Evolutionary conservation across 2,113 vertebrate species (phyloP).

Genomic region (Rana temporaria): DNA sequence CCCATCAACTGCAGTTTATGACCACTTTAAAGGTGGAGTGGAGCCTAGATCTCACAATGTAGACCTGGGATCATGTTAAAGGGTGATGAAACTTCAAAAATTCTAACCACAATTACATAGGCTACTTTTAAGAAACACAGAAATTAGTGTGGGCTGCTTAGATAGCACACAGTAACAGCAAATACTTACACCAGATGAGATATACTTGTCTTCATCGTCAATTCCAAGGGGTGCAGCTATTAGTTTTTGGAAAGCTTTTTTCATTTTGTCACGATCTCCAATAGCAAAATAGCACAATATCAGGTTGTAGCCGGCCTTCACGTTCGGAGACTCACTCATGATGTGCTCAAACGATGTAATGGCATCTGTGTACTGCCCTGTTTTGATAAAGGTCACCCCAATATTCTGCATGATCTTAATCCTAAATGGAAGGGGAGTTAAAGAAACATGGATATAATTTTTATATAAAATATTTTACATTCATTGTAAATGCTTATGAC

Average conservation of each 20-base stretch:
- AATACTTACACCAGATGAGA: constrained; percentile 82
- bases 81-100: no score
- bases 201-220: constrained; percentile 92
- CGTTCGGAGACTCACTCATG: constrained; percentile 88
- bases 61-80: no score
- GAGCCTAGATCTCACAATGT: no score
- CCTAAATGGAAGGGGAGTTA: constrained; percentile 66
- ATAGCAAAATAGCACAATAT: constrained; percentile 91
- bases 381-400: constrained; percentile 89
- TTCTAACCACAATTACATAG: no score
- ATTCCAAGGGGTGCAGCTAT: constrained; percentile 88
- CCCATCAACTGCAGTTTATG: no score
- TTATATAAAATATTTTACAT: no score
- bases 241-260: constrained; percentile 93
- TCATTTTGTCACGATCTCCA: constrained; percentile 92
- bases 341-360: constrained; percentile 92
- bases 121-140: no score
- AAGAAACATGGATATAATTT: background rate
- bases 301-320: constrained; percentile 92
- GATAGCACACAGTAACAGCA: no score
- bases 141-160: no score
- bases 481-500: background rate
- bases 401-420: constrained; percentile 99
- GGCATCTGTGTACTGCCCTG: constrained; percentile 91
- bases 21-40: no score